Evolutionary conservation across 2,113 vertebrate genomes (phyloP).

Genomic region (Protobothrops mucrosquamatus): DNA sequence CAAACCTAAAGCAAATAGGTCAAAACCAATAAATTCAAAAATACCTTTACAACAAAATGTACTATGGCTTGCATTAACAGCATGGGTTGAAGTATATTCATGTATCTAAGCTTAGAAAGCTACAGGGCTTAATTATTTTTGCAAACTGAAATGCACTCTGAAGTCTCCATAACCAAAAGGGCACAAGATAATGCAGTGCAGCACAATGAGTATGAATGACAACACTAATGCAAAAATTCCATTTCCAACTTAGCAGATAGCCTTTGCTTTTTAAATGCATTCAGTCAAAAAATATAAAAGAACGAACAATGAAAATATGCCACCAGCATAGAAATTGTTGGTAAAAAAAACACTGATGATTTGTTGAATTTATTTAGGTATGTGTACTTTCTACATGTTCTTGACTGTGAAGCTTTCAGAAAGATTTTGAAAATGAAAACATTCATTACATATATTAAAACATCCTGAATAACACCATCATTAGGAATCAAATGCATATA

Average conservation of each 20-base stretch:
- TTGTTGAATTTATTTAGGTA: not conserved
- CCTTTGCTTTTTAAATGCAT: not conserved
- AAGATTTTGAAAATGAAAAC: not conserved
- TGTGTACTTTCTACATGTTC: not conserved
- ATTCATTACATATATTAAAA: not conserved
- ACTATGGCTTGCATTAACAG: not conserved
- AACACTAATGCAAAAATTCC: not conserved
- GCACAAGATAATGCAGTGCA: not conserved
- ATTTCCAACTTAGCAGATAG: not conserved
- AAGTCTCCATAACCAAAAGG: not conserved
- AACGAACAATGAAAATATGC: not conserved
- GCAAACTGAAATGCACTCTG: not conserved
- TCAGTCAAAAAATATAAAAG: not conserved
- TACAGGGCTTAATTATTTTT: not conserved
- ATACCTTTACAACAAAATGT: not conserved
- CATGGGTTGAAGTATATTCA: not conserved
- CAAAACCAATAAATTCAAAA: not conserved
- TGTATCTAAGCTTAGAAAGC: not conserved
- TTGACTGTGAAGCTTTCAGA: not conserved
- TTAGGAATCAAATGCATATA: not conserved
- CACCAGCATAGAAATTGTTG: not conserved
- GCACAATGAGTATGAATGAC: not conserved
- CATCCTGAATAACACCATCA: not conserved
- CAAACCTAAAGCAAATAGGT: not conserved
- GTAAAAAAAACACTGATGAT: not conserved